Evolutionary conservation across 2,797 vertebrate genomes (phyloP), one percentile per base, ranked within the genome.

Genomic region (Glyptemys insculpta): DNA sequence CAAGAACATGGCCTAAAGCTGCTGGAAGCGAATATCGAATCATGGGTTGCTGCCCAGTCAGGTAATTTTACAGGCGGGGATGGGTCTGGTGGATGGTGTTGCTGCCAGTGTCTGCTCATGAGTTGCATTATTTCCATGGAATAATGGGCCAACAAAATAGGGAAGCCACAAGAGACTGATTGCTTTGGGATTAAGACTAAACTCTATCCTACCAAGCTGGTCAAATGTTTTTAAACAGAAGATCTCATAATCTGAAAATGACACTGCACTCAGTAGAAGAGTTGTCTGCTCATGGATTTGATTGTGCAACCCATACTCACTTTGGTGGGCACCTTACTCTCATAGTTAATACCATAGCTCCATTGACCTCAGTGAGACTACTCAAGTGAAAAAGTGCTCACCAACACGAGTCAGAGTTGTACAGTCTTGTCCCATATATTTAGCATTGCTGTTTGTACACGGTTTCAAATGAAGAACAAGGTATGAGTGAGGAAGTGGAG

Each of bases 371-470:
- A 72, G n/a, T 37, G 34, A 21, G 65, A 10, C 65, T 72, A 21
- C 19, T n/a, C 9, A 21, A 0, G 0, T 34, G 23, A 52, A 10
- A 1, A 8, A 9, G 52, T 0, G 0, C 82, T 56, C 49, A 0
- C 79, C 9, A 62, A 18, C 52, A 68, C 44, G 59, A 0, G 0
- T 23, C 23, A 7, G 52, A 25, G 52, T 23, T 2, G 8, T 50
- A 57, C 65, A 16, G 1, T 12, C 1, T 6, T n/a, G 49, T 37
- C 80, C 31, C 3, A 41, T 29, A 57, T 44, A 49, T 53, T 53
- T 37, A 31, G 81, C 12, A 31, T 34, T 41, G 0, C 29, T 78
- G 74, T 0, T 47, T 34, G 49, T 18, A 18, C 0, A 0, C 18
- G 23, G 80, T 59, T 19, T 78, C 15, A 15, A 11, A 83, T 34